A percentile compares a stretch with the other conserved stretches of the same genome.
phyloP scores from a whole-genome alignment of 1,140 invertebrate species.

The Aphaenogaster ashmeadi region DNA sequence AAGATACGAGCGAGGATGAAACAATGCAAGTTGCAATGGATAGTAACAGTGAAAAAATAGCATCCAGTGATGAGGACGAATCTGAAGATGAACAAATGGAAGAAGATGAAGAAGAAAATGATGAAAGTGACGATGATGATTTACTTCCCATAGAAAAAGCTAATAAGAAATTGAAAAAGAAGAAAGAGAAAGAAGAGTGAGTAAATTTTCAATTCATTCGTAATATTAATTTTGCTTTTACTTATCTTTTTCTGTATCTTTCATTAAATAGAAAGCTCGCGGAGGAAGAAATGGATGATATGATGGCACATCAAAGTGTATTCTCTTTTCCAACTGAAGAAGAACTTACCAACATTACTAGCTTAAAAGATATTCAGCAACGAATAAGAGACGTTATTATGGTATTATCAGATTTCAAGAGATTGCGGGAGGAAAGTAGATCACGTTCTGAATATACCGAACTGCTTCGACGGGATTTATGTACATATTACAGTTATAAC shows the following conservation, averaged over 20 bases:
- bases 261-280: constrained; percentile 89
- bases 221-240: constrained; percentile 50
- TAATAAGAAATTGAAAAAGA: constrained; percentile 93
- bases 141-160: constrained; percentile 95
- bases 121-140: constrained; percentile 89
- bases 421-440: constrained; percentile 91
- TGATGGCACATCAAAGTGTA: constrained; percentile 91
- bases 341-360: constrained; percentile 91
- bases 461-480: constrained; percentile 94
- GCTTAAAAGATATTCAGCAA: constrained; percentile 95
- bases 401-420: constrained; percentile 96
- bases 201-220: constrained; percentile 79
- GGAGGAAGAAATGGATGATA: constrained; percentile 93
- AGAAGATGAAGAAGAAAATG: constrained; percentile 80
- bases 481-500: constrained; percentile 99
- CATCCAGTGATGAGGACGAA: constrained; percentile 80
- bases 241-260: constrained; percentile 20
- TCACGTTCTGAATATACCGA: constrained; percentile 94
- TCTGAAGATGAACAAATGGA: constrained; percentile 81
- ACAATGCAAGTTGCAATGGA: constrained; percentile 80
- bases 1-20: constrained; percentile 83
- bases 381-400: constrained; percentile 96
- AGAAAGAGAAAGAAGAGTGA: constrained; percentile 88
- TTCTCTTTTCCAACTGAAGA: constrained; percentile 93
- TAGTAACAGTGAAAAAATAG: constrained; percentile 80